These are phyloP conservation scores for Microctonus aethiopoides DNA, from an alignment of 2,888 invertebrate genomes.

Conservation along the genomic window DNA sequence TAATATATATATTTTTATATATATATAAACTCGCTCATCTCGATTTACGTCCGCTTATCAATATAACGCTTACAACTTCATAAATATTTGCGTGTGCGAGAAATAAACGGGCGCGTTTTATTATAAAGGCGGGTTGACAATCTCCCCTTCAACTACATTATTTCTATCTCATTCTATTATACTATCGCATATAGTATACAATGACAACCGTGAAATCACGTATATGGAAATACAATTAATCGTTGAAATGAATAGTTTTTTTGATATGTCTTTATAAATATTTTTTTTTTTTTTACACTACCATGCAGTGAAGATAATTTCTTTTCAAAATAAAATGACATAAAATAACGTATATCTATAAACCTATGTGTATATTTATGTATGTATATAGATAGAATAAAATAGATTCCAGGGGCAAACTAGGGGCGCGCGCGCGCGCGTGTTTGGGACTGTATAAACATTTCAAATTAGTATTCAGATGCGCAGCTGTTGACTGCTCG, in stretches of 20 bases:
- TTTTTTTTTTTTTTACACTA: constrained; percentile 11
- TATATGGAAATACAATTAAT: constrained; percentile 59
- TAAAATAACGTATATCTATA: too few species aligned
- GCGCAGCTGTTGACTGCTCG: constrained; percentile 64
- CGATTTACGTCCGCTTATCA: constrained; percentile 63
- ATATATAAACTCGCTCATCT: constrained; percentile 38
- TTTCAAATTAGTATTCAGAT: constrained; percentile 66
- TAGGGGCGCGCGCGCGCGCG: constrained; percentile 46
- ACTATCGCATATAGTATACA: neutral
- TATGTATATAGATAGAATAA: neutral
- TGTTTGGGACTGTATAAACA: constrained; percentile 61
- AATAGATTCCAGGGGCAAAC: constrained; percentile 18
- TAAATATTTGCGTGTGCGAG: constrained; percentile 60
- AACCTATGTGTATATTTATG: neutral
- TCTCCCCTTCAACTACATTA: constrained; percentile 14
- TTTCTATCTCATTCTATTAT: too few species aligned
- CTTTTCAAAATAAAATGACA: constrained; percentile 1
- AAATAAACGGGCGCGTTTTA: constrained; percentile 46
- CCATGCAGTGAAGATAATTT: constrained; percentile 13
- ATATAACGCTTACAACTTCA: constrained; percentile 67
- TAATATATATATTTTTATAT: neutral
- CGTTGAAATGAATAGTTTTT: neutral
- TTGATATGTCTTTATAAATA: neutral
- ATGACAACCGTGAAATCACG: constrained; percentile 62
- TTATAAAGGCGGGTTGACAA: neutral